Percentiles rank a stretch among this genome's conserved stretches.
phyloP scores from a whole-genome alignment of 2,113 vertebrate genomes.

The Saccopteryx bilineata region DNA sequence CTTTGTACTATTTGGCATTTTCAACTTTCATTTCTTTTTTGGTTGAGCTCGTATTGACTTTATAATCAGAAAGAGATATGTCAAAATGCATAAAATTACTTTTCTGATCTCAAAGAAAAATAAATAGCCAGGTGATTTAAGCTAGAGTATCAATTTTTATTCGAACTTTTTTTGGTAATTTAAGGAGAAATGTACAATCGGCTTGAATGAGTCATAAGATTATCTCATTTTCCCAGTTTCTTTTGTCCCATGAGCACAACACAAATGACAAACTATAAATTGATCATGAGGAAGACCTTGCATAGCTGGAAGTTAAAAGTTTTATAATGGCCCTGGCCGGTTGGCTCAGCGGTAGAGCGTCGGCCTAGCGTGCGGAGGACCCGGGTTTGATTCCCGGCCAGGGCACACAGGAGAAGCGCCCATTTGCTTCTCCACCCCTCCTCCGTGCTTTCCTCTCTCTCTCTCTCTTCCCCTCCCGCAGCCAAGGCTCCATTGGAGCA shows the following conservation, averaged over 20 bases:
- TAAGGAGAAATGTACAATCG: not conserved
- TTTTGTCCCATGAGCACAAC: not conserved
- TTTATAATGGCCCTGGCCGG: too few species aligned
- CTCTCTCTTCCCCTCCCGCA: too few species aligned
- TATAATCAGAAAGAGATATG: not conserved
- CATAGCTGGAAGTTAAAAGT: not conserved
- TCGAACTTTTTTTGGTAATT: not conserved
- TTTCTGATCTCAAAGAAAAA: not conserved
- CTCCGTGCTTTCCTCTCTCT: too few species aligned
- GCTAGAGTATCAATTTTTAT: not conserved
- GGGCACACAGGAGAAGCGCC: too few species aligned
- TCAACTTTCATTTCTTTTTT: not conserved
- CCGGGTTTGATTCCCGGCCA: too few species aligned
- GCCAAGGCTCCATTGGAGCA: too few species aligned
- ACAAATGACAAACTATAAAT: not conserved
- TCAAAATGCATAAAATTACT: not conserved
- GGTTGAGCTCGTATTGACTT: not conserved
- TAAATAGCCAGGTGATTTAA: not conserved
- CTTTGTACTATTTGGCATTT: not conserved
- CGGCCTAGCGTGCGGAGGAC: too few species aligned
- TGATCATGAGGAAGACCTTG: not conserved
- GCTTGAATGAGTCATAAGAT: not conserved
- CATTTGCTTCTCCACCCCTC: too few species aligned
- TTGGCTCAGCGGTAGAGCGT: too few species aligned
- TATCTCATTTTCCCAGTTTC: not conserved